Percentiles rank a stretch among this genome's conserved stretches.
These are phyloP conservation scores for Anthopleura xanthogrammica DNA, from an alignment of 92 coral and sea anemone genomes.

Conservation along the genomic window DNA sequence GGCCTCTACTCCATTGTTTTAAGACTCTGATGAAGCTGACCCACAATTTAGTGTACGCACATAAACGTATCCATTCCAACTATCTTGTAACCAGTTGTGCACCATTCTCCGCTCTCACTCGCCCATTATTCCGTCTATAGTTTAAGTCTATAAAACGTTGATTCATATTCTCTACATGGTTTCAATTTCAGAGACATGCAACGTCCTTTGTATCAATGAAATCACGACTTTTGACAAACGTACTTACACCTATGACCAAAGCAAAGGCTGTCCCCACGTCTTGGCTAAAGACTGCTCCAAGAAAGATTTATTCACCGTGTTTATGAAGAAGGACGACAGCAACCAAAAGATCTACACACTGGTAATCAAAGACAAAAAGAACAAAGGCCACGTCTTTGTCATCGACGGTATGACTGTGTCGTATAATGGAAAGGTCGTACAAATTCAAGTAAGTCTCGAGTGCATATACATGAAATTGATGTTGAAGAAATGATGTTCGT, in stretches of 20 bases:
- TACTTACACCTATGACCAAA: conserved; percentile 28
- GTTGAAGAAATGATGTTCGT: not conserved
- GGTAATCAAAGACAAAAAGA: conserved; percentile 31
- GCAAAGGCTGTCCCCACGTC: conserved; percentile 56
- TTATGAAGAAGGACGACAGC: conserved; percentile 29
- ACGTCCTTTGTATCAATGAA: not conserved
- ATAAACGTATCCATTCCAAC: too few relatives aligned
- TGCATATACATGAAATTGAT: not conserved
- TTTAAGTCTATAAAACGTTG: too few relatives aligned
- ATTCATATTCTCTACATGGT: not conserved
- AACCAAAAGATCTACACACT: conserved; percentile 22
- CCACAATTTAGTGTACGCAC: too few relatives aligned
- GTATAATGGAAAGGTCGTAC: conserved; percentile 22
- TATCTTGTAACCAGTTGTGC: too few relatives aligned
- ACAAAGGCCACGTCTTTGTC: conserved; percentile 42
- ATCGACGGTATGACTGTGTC: conserved; percentile 28
- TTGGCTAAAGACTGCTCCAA: conserved; percentile 54
- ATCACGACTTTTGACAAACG: conserved; percentile 45
- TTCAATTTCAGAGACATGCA: conserved; percentile 22
- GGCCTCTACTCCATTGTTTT: too few relatives aligned
- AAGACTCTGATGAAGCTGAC: too few relatives aligned
- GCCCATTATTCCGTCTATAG: not conserved
- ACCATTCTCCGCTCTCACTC: too few relatives aligned
- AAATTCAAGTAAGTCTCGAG: conserved; percentile 20
- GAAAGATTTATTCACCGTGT: conserved; percentile 36